Conservation (phyloP, 2,113 vertebrate genomes). For the Suncus etruscus region DNA sequence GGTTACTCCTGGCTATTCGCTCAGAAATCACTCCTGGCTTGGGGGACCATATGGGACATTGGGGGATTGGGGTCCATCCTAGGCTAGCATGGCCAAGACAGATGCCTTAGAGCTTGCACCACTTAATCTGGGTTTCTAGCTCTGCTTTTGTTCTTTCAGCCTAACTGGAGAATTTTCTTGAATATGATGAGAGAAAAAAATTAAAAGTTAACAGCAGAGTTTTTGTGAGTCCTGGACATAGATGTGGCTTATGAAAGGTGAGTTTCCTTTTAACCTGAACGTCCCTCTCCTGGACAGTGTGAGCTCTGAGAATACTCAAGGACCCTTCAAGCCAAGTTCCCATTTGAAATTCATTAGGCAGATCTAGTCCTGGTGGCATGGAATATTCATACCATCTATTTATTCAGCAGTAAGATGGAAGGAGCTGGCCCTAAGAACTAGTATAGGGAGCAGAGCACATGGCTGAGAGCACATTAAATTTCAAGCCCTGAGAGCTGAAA, state of each 20-base stretch:
- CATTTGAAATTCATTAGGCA: neutral
- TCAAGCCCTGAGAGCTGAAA: neutral
- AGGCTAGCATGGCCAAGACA: neutral
- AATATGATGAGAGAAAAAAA: neutral
- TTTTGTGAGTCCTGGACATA: neutral
- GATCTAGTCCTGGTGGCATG: too few relatives aligned
- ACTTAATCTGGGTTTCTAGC: neutral
- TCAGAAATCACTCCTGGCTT: too few relatives aligned
- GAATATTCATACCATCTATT: too few relatives aligned
- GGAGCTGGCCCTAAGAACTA: too few relatives aligned
- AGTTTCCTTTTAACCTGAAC: neutral
- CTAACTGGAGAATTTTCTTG: neutral
- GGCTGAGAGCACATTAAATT: neutral
- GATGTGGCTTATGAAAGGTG: neutral
- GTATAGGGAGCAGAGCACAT: too few relatives aligned
- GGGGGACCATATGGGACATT: too few relatives aligned
- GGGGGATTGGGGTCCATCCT: too few relatives aligned
- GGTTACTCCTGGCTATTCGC: too few relatives aligned
- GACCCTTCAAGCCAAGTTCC: neutral
- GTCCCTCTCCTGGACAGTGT: neutral
- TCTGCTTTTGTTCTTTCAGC: neutral
- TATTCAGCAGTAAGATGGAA: too few relatives aligned
- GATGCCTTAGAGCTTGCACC: neutral
- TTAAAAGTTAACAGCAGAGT: neutral
- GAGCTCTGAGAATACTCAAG: too few relatives aligned